Conservation (phyloP, 2,888 invertebrate genomes). For the Cephalotes varians region DNA sequence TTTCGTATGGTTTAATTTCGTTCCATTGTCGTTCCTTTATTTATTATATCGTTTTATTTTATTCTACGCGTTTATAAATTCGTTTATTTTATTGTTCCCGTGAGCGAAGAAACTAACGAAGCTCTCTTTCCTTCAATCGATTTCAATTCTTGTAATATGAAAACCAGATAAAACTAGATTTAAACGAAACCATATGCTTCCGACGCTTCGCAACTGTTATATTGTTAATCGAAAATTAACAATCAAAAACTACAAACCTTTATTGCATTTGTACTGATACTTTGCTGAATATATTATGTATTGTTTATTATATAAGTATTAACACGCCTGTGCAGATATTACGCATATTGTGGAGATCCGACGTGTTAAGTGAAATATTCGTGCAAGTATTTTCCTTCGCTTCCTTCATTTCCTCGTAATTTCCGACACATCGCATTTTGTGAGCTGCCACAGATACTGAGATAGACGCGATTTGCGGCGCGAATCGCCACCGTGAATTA, state of each 20-base stretch:
- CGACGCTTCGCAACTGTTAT: background rate
- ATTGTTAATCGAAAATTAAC: background rate
- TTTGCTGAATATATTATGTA: too few relatives aligned
- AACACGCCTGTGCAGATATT: background rate
- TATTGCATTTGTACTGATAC: background rate
- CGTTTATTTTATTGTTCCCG: background rate
- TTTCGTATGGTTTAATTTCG: background rate
- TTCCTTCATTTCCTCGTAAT: conserved; percentile 37
- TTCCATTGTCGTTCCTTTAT: background rate
- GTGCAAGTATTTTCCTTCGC: background rate
- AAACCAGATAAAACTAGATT: conserved; percentile 18
- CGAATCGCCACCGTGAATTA: background rate
- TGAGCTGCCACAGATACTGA: background rate
- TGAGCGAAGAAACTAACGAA: too few relatives aligned
- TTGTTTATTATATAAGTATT: conserved; percentile 10
- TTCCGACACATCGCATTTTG: conserved; percentile 1
- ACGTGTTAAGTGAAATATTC: background rate
- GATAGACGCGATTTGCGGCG: background rate
- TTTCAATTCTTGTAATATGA: conserved; percentile 16
- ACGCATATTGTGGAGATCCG: background rate
- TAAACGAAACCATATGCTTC: background rate
- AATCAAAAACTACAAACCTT: background rate
- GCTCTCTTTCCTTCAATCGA: background rate
- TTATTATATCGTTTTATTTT: background rate
- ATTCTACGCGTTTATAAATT: background rate